These are phyloP conservation scores for Tyria jacobaeae DNA, from an alignment of 2,888 invertebrate genomes.

Conservation along the genomic window DNA sequence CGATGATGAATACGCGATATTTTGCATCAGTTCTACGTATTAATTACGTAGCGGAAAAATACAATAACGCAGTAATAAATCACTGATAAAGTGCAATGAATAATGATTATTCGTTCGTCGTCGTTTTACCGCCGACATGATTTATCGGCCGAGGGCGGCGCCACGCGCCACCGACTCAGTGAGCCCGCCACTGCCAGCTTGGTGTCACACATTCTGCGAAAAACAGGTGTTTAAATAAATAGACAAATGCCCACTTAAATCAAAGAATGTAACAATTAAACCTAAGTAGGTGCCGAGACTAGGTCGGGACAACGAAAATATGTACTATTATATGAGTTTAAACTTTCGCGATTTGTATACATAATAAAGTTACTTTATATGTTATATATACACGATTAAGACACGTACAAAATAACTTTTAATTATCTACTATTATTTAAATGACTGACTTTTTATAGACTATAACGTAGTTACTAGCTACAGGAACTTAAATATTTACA, in stretches of 20 bases:
- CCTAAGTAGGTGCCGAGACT: not conserved
- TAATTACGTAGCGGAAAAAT: constrained; percentile 71
- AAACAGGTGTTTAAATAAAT: not conserved
- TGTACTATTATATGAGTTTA: not conserved
- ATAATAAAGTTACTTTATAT: too few relatives aligned
- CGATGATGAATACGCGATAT: constrained; percentile 47
- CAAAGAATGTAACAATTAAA: not conserved
- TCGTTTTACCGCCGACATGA: constrained; percentile 55
- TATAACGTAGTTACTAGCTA: too few relatives aligned
- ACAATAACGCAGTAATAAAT: constrained; percentile 73
- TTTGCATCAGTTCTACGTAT: constrained; percentile 63
- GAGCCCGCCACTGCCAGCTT: not conserved
- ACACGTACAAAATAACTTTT: too few relatives aligned
- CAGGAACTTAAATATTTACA: too few relatives aligned
- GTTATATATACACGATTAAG: too few relatives aligned
- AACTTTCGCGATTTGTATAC: too few relatives aligned
- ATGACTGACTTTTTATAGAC: too few relatives aligned
- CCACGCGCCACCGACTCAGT: not conserved
- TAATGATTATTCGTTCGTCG: constrained; percentile 70
- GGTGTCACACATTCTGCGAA: not conserved
- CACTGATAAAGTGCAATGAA: constrained; percentile 72
- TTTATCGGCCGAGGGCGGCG: constrained; percentile 39
- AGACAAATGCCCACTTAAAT: not conserved
- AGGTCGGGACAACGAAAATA: not conserved
- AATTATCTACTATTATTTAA: too few relatives aligned